phyloP scores from a whole-genome alignment of 2,113 vertebrate species.

The Spermophilus dauricus region DNA sequence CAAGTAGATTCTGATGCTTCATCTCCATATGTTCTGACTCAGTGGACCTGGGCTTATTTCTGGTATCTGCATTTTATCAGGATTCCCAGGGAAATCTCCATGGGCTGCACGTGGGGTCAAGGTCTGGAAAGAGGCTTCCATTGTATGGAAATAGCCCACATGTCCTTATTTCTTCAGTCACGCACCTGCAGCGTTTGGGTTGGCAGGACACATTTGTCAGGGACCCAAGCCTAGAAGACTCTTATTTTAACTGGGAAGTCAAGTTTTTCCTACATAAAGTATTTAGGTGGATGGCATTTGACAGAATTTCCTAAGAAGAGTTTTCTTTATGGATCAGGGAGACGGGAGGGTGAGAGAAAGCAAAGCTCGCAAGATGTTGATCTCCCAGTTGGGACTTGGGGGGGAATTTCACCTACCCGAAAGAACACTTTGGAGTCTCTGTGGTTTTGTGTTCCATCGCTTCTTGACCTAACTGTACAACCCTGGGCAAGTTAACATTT shows the following conservation, averaged over 20 bases:
- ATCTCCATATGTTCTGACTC: background rate
- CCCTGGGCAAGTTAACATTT: background rate
- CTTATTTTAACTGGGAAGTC: background rate
- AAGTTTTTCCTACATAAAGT: background rate
- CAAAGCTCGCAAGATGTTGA: background rate
- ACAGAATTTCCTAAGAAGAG: background rate
- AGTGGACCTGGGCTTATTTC: background rate
- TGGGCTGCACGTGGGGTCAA: background rate
- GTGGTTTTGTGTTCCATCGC: background rate
- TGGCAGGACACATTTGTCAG: background rate
- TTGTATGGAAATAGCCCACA: background rate
- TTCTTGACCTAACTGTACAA: background rate
- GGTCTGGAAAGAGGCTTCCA: background rate
- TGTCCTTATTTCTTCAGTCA: background rate
- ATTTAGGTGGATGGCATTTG: background rate
- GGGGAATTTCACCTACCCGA: background rate
- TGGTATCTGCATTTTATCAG: background rate
- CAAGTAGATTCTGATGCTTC: background rate
- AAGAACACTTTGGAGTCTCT: background rate
- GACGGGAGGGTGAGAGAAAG: background rate
- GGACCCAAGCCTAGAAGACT: background rate
- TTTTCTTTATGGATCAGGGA: conserved; percentile 16
- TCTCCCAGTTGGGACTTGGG: background rate
- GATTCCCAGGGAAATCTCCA: background rate
- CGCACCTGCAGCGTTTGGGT: background rate